Conservation (phyloP, 2,113 vertebrate genomes). For the Mesoclemmys tuberculata region DNA sequence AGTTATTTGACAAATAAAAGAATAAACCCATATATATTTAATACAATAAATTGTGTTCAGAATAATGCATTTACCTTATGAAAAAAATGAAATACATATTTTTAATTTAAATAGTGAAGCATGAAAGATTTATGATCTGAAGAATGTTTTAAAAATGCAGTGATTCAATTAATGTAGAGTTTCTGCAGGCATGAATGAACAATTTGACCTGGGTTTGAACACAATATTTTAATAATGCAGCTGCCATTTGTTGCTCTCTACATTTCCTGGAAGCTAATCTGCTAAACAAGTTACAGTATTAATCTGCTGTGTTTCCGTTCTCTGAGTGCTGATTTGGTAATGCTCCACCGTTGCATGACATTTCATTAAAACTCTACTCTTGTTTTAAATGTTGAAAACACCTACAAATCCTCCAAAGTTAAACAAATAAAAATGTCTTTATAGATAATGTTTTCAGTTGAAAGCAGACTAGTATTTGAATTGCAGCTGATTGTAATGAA, state of each 20-base stretch:
- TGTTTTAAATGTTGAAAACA: background rate
- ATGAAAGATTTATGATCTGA: constrained; percentile 14
- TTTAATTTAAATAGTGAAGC: constrained; percentile 35
- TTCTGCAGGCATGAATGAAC: constrained; percentile 69
- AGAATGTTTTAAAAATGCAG: constrained; percentile 51
- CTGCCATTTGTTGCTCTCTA: constrained; percentile 67
- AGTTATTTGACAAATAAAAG: background rate
- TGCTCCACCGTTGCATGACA: background rate
- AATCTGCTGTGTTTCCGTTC: constrained; percentile 58
- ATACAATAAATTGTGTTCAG: background rate
- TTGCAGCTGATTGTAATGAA: background rate
- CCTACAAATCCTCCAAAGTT: background rate
- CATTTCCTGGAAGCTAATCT: constrained; percentile 75
- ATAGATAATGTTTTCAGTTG: background rate
- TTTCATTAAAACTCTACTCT: background rate
- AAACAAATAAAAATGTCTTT: background rate
- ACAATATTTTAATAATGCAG: constrained; percentile 69
- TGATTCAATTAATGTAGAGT: constrained; percentile 70
- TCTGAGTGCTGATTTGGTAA: constrained; percentile 48
- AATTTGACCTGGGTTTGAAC: constrained; percentile 58
- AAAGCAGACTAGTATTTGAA: background rate
- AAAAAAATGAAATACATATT: constrained; percentile 10
- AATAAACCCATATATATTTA: background rate
- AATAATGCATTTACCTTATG: background rate
- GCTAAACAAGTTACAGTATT: constrained; percentile 57